phyloP scores from a whole-genome alignment of 2,888 invertebrate genomes.

The Scrobipalpa costella region DNA sequence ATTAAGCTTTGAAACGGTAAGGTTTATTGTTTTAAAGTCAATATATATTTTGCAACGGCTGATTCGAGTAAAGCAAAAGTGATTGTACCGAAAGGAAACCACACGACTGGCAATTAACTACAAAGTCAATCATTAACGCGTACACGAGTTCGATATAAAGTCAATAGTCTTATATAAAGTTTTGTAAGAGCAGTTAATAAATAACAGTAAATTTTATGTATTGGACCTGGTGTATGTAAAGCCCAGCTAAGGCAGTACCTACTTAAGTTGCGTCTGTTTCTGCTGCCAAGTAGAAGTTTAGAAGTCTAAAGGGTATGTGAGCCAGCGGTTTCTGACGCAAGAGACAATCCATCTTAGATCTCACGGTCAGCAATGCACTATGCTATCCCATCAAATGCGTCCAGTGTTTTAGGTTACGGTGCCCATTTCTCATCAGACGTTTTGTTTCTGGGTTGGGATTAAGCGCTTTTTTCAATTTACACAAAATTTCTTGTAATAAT shows the following conservation, averaged over 20 bases:
- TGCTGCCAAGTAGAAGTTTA: no score
- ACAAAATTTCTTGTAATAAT: background rate
- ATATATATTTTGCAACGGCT: background rate
- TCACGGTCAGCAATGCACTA: no score
- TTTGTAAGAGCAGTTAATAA: background rate
- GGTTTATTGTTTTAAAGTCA: constrained; percentile 14
- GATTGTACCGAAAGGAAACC: constrained; percentile 25
- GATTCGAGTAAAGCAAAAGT: constrained; percentile 3
- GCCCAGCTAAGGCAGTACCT: no score
- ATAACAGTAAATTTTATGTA: background rate
- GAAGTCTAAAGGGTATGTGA: no score
- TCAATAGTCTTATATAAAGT: background rate
- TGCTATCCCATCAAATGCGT: no score
- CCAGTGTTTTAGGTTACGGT: no score
- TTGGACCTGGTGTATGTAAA: no score
- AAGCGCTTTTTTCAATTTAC: background rate
- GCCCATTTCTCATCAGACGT: no score
- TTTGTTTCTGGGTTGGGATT: no score
- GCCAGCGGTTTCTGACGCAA: no score
- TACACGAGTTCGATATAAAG: constrained; percentile 19
- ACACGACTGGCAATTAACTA: constrained; percentile 11
- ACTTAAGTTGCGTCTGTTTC: no score
- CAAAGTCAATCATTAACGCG: constrained; percentile 19
- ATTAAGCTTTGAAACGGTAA: background rate
- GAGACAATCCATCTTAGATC: no score